These are phyloP conservation scores for Castor canadensis DNA, from an alignment of 2,113 vertebrate genomes.

Conservation along the genomic window DNA sequence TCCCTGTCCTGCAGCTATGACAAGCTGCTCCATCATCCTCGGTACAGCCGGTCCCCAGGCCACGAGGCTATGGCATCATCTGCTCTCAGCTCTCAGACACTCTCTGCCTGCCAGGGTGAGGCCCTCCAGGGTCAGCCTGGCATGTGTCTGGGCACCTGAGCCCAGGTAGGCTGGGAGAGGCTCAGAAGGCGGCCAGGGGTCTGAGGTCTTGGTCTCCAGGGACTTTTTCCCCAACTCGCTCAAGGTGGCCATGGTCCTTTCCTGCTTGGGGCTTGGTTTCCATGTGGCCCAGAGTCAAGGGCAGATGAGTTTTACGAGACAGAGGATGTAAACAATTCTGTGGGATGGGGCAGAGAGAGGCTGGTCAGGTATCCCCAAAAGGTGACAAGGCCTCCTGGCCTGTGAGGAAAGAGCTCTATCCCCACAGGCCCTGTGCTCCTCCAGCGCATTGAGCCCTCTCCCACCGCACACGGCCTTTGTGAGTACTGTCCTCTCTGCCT, in stretches of 20 bases:
- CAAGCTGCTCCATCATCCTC: not conserved
- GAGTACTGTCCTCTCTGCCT: not conserved
- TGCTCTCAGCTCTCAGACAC: slow-evolving; percentile 28
- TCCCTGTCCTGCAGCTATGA: not conserved
- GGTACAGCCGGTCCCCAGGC: not conserved
- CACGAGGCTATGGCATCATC: not conserved
- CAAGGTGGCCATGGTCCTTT: not conserved
- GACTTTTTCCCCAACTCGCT: not conserved
- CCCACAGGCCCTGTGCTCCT: not conserved
- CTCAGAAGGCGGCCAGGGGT: not conserved
- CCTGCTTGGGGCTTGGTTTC: not conserved
- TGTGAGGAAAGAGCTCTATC: not conserved
- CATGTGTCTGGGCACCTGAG: slow-evolving; percentile 35
- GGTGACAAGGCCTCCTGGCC: not conserved
- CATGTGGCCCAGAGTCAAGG: not conserved
- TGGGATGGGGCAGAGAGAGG: not conserved
- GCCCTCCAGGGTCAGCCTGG: not conserved
- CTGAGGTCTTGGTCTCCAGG: not conserved
- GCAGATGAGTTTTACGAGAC: not conserved
- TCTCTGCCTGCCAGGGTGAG: not conserved
- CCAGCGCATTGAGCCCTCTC: not conserved
- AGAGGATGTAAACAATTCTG: not conserved
- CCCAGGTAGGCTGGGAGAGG: not conserved
- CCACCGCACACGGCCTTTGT: slow-evolving; percentile 18
- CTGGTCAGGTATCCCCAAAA: not conserved